Conservation (phyloP, 2,888 invertebrate genomes). For the Adela reaumurella region DNA sequence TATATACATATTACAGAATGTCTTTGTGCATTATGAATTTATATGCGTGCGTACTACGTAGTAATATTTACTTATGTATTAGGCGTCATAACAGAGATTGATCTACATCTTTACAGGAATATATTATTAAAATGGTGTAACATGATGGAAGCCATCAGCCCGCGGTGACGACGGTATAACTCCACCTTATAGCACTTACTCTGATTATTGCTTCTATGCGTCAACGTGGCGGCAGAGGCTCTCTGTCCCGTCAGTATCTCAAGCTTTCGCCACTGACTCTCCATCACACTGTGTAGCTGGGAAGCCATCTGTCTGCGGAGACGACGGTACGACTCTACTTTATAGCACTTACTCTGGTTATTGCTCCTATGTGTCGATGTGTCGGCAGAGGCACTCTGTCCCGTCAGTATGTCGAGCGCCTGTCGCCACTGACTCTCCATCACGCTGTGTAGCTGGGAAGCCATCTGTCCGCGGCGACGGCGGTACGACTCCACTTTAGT, state of each 20-base stretch:
- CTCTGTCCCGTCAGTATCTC: conserved; percentile 53
- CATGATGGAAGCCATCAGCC: no score
- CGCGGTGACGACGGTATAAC: no score
- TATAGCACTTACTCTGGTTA: not conserved
- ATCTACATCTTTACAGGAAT: no score
- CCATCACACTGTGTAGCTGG: conserved; percentile 59
- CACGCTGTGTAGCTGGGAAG: conserved; percentile 69
- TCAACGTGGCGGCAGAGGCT: conserved; percentile 5
- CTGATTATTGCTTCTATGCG: conserved; percentile 1
- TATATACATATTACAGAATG: no score
- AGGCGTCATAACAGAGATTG: no score
- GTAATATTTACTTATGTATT: no score
- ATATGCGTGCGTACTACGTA: no score
- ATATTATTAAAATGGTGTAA: no score
- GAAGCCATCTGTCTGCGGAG: no score
- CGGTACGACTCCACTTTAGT: conserved; percentile 37
- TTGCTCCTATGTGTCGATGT: conserved; percentile 2
- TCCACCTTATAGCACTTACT: not conserved
- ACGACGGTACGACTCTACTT: no score
- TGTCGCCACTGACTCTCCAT: conserved; percentile 83
- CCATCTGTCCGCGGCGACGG: conserved; percentile 61
- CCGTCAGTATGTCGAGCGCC: conserved; percentile 65
- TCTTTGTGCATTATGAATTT: no score
- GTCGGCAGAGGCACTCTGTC: conserved; percentile 7
- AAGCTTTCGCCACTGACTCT: conserved; percentile 75